Conservation (phyloP, 2,797 vertebrate genomes). For the Pseudotriccus pelzelni region DNA sequence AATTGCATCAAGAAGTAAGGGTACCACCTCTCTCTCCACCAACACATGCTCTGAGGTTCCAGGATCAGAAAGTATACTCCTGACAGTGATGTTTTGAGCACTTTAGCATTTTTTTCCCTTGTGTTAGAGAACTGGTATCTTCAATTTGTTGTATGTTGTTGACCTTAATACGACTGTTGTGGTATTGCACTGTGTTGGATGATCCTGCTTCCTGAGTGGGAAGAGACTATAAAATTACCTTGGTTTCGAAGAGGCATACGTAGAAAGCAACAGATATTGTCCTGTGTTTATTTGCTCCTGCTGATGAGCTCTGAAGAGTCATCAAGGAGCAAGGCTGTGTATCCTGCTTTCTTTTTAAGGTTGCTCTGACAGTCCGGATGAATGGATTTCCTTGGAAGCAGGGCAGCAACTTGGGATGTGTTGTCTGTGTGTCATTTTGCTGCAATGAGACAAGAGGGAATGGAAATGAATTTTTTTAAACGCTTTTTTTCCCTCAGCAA, state of each 20-base stretch:
- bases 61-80: neutral
- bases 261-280: neutral
- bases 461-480: neutral
- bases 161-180: neutral
- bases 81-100: neutral
- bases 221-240: neutral
- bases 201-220: neutral
- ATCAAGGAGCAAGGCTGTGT: neutral
- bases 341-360: neutral
- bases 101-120: neutral
- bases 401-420: neutral
- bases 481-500: neutral
- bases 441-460: neutral
- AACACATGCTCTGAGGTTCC: conserved; percentile 5
- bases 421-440: neutral
- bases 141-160: neutral
- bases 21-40: conserved; percentile 18
- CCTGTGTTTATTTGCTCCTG: neutral
- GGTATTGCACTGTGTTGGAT: neutral
- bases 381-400: neutral
- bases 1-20: conserved; percentile 99
- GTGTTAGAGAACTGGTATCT: neutral
- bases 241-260: neutral
- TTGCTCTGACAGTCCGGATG: neutral
- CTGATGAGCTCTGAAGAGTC: neutral